Percentiles rank a stretch among this genome's conserved stretches.
phyloP scores from a whole-genome alignment of 2,888 invertebrate species.

The Tachystola acroxantha region DNA sequence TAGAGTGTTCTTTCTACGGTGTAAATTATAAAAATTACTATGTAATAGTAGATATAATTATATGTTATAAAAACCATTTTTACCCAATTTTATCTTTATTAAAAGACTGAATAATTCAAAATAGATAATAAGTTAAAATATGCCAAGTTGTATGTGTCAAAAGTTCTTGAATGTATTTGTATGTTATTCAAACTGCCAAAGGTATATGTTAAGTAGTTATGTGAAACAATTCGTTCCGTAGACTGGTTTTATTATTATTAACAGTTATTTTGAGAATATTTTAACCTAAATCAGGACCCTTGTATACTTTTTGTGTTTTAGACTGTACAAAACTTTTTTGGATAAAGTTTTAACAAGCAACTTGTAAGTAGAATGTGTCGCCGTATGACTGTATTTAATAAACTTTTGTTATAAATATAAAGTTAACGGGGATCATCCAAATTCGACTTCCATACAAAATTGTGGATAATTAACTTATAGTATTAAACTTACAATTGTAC shows the following conservation, averaged over 20 bases:
- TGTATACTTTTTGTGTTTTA: background rate
- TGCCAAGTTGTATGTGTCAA: conserved; percentile 29
- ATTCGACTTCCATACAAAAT: too few species aligned
- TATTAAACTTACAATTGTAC: too few species aligned
- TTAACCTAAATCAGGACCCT: too few species aligned
- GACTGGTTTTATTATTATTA: too few species aligned
- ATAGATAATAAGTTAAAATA: conserved; percentile 29
- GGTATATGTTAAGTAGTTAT: background rate
- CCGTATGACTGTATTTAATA: background rate
- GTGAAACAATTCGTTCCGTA: too few species aligned
- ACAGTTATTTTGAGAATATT: too few species aligned
- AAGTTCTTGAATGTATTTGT: conserved; percentile 7
- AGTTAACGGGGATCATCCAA: too few species aligned
- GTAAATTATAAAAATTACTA: too few species aligned
- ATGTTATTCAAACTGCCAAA: conserved; percentile 23
- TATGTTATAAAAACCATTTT: conserved; percentile 1
- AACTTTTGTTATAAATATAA: too few species aligned
- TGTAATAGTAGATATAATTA: background rate
- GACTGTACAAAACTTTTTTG: background rate
- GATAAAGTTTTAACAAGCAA: background rate
- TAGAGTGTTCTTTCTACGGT: too few species aligned
- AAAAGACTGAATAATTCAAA: conserved; percentile 56
- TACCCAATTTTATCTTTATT: conserved; percentile 27
- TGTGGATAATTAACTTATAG: too few species aligned
- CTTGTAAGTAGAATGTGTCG: background rate